Conservation (phyloP, 2,113 vertebrate genomes). For the Vulpes lagopus region DNA sequence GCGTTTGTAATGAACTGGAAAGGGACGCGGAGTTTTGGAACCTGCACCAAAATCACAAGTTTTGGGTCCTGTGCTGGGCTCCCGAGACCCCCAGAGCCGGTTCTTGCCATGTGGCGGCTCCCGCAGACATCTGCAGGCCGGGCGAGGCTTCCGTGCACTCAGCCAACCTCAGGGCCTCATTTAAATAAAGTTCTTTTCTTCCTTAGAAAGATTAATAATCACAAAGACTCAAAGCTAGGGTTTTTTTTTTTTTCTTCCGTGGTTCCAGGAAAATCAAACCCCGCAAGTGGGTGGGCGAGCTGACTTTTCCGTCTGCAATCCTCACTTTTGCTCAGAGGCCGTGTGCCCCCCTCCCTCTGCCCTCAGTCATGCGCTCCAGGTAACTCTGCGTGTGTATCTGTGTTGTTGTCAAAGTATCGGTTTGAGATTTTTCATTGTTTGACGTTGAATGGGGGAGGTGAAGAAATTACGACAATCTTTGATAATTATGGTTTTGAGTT, state of each 20-base stretch:
- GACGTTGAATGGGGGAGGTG: conserved; percentile 44
- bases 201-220: conserved; percentile 57
- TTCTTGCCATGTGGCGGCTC: conserved; percentile 90
- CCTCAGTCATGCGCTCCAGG: not conserved
- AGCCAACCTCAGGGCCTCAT: conserved; percentile 90
- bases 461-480: conserved; percentile 57
- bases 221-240: conserved; percentile 80
- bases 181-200: conserved; percentile 88
- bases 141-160: conserved; percentile 82
- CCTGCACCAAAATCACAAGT: conserved; percentile 86
- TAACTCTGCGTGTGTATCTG: conserved; percentile 27
- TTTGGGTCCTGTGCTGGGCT: conserved; percentile 86
- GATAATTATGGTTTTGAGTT: conserved; percentile 71
- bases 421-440: conserved; percentile 62
- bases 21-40: conserved; percentile 90
- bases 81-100: conserved; percentile 87
- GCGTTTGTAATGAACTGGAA: conserved; percentile 91
- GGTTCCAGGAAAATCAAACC: conserved; percentile 71
- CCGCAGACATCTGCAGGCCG: conserved; percentile 90
- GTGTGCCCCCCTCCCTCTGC: not conserved
- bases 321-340: conserved; percentile 43
- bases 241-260: not conserved
- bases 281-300: not conserved
- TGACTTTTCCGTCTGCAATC: not conserved
- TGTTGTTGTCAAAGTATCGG: conserved; percentile 52